A percentile compares a stretch with the other conserved stretches of the same genome.
These are phyloP conservation scores for Brenthis hecate DNA, from an alignment of 2,888 invertebrate species.

Conservation along the genomic window DNA sequence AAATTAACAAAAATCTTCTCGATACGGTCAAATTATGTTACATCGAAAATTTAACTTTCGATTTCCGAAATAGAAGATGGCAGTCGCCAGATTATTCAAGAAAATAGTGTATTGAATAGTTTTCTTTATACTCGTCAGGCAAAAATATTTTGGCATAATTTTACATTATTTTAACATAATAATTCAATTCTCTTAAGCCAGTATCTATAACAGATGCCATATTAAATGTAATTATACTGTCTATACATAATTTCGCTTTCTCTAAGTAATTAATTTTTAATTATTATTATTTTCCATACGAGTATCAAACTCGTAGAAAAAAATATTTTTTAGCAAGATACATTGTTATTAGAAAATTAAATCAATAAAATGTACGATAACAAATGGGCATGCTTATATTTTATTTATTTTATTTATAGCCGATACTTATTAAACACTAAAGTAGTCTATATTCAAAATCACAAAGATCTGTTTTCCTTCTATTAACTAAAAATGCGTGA, in stretches of 20 bases:
- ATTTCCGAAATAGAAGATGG: too few relatives aligned
- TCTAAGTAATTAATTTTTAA: not conserved
- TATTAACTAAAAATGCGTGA: too few relatives aligned
- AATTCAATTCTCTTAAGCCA: conserved; percentile 13
- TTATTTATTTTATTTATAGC: too few relatives aligned
- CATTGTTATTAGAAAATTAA: not conserved
- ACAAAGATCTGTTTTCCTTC: too few relatives aligned
- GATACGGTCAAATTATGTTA: too few relatives aligned
- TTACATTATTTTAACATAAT: conserved; percentile 4
- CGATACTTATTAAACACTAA: too few relatives aligned
- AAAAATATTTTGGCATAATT: not conserved
- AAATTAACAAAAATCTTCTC: too few relatives aligned
- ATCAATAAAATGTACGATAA: not conserved
- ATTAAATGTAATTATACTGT: not conserved
- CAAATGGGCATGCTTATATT: too few relatives aligned
- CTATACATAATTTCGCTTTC: conserved; percentile 5
- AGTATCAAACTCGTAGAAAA: too few relatives aligned
- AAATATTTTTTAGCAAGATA: not conserved
- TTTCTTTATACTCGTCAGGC: not conserved
- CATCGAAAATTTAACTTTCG: too few relatives aligned
- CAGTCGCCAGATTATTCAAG: not conserved
- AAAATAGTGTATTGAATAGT: conserved; percentile 4
- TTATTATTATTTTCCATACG: not conserved
- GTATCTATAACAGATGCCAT: conserved; percentile 7
- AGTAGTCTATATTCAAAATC: too few relatives aligned